These are phyloP conservation scores for Agrochola macilenta DNA, from an alignment of 2,888 invertebrate species.

Conservation along the genomic window DNA sequence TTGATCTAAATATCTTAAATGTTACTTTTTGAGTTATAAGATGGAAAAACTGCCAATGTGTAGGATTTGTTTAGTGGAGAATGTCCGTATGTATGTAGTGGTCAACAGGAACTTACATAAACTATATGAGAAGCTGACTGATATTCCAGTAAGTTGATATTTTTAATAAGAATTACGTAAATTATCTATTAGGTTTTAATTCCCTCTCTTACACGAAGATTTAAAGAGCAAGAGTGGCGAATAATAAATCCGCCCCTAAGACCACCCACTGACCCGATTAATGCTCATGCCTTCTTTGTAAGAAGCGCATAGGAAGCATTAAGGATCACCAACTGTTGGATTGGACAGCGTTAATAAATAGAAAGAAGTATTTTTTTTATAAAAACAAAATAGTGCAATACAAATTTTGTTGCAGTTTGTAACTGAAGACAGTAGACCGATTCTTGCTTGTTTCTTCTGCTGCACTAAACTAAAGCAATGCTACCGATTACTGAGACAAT, in stretches of 20 bases:
- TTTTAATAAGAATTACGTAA: too few species aligned
- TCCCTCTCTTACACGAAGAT: too few species aligned
- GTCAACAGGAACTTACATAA: too few species aligned
- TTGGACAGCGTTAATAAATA: not conserved
- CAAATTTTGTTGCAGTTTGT: not conserved
- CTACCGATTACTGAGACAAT: not conserved
- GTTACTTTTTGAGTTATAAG: too few species aligned
- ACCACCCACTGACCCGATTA: too few species aligned
- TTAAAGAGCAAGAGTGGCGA: not conserved
- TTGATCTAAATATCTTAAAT: too few species aligned
- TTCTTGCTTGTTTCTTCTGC: not conserved
- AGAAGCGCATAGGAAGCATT: not conserved
- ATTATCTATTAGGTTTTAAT: too few species aligned
- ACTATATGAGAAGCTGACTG: too few species aligned
- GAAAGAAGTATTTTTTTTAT: not conserved
- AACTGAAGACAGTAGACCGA: not conserved
- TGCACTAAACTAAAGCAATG: not conserved
- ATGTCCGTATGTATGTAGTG: too few species aligned
- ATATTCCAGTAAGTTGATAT: too few species aligned
- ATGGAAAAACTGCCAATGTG: not conserved
- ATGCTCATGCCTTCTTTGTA: not conserved
- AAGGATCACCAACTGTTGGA: not conserved
- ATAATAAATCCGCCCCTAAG: too few species aligned
- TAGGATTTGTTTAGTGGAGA: not conserved
- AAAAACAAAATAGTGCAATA: not conserved